Conservation (phyloP, 2,888 invertebrate genomes). For the Polydrusus tereticollis region DNA sequence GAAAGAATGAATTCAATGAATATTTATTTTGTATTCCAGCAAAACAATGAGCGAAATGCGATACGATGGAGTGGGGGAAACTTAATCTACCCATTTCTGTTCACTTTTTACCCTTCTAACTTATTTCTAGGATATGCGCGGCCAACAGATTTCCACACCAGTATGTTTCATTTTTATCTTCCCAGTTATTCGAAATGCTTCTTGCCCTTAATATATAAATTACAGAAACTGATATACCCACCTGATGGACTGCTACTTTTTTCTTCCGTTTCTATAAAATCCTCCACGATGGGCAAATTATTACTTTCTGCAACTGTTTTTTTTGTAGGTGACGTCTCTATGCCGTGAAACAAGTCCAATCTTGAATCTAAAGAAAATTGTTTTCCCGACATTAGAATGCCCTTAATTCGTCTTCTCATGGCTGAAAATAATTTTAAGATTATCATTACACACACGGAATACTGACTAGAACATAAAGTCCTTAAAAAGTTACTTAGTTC, state of each 20-base stretch:
- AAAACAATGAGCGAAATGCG: no score
- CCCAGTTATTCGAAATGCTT: neutral
- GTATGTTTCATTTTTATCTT: no score
- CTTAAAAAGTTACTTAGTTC: no score
- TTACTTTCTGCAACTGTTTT: constrained; percentile 39
- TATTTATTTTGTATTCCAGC: no score
- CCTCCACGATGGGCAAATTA: constrained; percentile 60
- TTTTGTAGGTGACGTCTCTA: constrained; percentile 67
- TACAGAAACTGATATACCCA: constrained; percentile 14
- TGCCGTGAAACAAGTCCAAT: constrained; percentile 88
- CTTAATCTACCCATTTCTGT: no score
- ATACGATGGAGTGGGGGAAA: no score
- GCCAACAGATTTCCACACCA: no score
- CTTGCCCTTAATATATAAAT: neutral
- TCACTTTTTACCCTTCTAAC: no score
- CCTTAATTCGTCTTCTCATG: constrained; percentile 87
- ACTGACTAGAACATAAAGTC: no score
- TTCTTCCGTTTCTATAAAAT: constrained; percentile 60
- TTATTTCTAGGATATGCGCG: no score
- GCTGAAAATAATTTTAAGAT: constrained; percentile 68
- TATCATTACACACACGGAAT: neutral
- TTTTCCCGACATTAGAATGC: constrained; percentile 91
- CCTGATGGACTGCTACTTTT: constrained; percentile 54
- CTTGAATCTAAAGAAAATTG: constrained; percentile 93
- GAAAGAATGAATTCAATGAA: no score